Conservation (phyloP, 2,113 vertebrate genomes). For the Lonchura striata region DNA sequence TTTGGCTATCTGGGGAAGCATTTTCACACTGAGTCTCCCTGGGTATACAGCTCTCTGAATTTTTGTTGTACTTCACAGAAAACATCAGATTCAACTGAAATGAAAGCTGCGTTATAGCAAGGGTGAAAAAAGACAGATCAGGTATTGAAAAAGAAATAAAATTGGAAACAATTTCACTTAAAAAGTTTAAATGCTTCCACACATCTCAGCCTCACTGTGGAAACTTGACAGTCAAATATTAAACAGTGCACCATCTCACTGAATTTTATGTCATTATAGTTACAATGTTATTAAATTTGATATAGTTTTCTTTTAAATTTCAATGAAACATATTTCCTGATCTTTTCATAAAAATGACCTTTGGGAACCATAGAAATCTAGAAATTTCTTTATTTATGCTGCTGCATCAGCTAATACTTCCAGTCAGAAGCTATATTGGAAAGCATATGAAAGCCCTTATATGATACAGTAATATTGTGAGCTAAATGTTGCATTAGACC, state of each 20-base stretch:
- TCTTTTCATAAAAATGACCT: constrained; percentile 56
- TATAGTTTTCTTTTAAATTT: constrained; percentile 56
- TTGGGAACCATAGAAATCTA: constrained; percentile 30
- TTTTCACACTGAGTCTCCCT: not conserved
- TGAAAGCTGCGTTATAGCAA: not conserved
- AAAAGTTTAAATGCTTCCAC: constrained; percentile 8
- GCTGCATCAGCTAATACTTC: constrained; percentile 41
- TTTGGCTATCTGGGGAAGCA: not conserved
- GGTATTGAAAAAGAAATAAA: not conserved
- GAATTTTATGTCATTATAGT: constrained; percentile 37
- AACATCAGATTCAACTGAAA: not conserved
- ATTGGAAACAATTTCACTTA: not conserved
- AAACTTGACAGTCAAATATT: not conserved
- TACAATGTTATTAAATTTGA: constrained; percentile 29
- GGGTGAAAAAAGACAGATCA: rapidly evolving
- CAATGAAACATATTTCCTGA: constrained; percentile 39
- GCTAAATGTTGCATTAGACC: constrained; percentile 2
- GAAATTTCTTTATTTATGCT: constrained; percentile 33
- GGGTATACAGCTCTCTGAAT: not conserved
- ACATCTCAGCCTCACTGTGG: not conserved
- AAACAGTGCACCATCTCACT: not conserved
- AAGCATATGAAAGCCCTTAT: not conserved
- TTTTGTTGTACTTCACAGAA: not conserved
- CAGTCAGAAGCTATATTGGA: constrained; percentile 2
- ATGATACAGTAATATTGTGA: not conserved